Percentiles rank a stretch among this genome's conserved stretches.
phyloP scores from a whole-genome alignment of 2,113 vertebrate species.

The Otolemur garnettii region DNA sequence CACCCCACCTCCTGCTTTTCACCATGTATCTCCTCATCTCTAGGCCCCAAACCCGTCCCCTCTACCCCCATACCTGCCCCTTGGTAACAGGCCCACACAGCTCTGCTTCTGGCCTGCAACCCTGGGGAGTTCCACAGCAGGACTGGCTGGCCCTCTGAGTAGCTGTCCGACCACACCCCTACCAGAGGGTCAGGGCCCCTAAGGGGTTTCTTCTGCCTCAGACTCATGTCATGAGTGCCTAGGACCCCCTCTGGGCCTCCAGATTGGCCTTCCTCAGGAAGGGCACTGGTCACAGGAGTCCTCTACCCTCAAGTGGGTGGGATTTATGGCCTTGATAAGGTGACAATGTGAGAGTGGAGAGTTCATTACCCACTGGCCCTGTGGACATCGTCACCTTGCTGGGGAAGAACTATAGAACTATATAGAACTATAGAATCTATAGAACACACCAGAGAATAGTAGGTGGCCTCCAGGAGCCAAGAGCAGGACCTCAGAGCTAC shows the following conservation, averaged over 20 bases:
- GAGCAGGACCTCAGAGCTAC: background rate
- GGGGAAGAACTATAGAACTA: too few relatives aligned
- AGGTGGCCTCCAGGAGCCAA: background rate
- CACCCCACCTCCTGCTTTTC: too few relatives aligned
- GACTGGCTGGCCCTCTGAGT: too few relatives aligned
- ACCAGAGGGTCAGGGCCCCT: background rate
- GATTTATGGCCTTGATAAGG: background rate
- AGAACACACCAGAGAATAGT: background rate
- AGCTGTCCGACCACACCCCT: background rate
- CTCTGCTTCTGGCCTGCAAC: background rate
- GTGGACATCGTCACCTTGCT: too few relatives aligned
- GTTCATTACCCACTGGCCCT: background rate
- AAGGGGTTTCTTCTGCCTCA: background rate
- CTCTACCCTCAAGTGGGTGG: background rate
- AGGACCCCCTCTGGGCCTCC: background rate
- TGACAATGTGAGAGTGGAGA: background rate
- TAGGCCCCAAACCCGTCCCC: background rate
- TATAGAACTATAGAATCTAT: too few relatives aligned
- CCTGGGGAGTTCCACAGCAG: accelerated
- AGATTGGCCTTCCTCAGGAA: background rate
- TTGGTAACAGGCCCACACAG: background rate
- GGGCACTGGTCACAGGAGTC: background rate
- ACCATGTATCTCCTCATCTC: background rate
- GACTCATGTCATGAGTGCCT: accelerated
- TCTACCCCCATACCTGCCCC: background rate